A percentile compares a stretch with the other conserved stretches of the same genome.
Conservation (phyloP, 1,140 invertebrate genomes). For the Matsumurasca onukii region DNA sequence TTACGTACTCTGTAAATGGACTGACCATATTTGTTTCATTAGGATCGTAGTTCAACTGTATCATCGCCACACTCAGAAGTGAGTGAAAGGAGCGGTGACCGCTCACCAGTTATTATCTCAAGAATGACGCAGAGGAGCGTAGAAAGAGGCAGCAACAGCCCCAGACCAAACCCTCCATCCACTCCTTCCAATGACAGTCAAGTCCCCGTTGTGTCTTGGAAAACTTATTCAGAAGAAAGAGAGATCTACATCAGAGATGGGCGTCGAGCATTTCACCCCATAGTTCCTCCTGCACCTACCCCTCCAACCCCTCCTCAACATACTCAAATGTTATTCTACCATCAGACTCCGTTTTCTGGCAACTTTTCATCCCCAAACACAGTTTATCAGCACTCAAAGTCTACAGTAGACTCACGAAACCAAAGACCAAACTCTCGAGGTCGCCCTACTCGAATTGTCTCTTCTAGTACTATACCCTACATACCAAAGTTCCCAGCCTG, state of each 20-base stretch:
- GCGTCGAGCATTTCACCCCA: slow-evolving; percentile 15
- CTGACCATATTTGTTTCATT: slow-evolving; percentile 22
- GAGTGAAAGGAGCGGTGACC: slow-evolving; percentile 12
- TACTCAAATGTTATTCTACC: not conserved
- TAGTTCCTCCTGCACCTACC: not conserved
- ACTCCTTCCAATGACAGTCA: not conserved
- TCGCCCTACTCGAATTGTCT: not conserved
- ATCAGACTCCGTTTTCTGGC: not conserved
- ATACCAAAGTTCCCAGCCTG: slow-evolving; percentile 18
- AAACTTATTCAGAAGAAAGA: slow-evolving; percentile 4
- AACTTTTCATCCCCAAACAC: not conserved
- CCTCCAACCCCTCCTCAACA: not conserved
- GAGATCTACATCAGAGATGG: slow-evolving; percentile 10
- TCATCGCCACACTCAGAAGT: not conserved
- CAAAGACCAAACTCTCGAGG: not conserved
- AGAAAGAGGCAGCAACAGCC: not conserved
- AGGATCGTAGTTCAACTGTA: slow-evolving; percentile 3
- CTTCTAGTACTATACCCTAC: slow-evolving; percentile 4
- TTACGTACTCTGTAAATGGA: no score
- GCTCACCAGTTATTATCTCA: not conserved
- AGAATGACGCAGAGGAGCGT: no score
- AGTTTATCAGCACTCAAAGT: not conserved
- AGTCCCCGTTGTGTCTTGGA: slow-evolving; percentile 9
- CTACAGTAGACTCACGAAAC: not conserved
- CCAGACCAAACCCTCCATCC: not conserved